Conservation (phyloP, 2,888 invertebrate genomes). For the Tanypteryx hageni region DNA sequence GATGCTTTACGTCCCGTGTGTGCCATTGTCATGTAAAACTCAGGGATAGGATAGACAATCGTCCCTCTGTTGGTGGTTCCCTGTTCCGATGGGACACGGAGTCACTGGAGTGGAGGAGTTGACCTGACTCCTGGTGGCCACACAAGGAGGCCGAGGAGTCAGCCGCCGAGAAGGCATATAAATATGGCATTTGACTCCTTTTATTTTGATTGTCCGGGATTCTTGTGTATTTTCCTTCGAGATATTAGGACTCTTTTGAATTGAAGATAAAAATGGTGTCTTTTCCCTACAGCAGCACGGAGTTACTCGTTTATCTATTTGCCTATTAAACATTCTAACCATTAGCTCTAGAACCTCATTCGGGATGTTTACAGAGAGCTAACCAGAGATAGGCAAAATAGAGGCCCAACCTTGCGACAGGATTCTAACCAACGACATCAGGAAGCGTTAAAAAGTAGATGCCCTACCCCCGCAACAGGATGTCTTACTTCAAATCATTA, state of each 20-base stretch:
- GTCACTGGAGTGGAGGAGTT: no score
- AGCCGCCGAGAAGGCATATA: background rate
- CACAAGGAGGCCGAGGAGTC: background rate
- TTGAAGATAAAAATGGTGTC: background rate
- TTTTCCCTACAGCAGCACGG: no score
- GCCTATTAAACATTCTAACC: no score
- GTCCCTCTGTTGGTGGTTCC: constrained; percentile 46
- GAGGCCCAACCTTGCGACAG: no score
- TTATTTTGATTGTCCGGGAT: background rate
- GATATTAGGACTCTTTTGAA: background rate
- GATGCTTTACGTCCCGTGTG: constrained; percentile 42
- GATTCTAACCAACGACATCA: no score
- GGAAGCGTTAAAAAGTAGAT: no score
- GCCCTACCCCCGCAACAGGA: no score
- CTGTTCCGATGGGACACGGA: background rate
- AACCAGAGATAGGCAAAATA: no score
- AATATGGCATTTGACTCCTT: background rate
- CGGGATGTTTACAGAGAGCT: no score
- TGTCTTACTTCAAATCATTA: no score
- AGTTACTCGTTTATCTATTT: no score
- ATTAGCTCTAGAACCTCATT: no score
- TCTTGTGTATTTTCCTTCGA: background rate
- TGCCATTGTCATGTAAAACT: constrained; percentile 64
- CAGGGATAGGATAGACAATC: constrained; percentile 50
- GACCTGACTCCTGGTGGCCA: background rate